phyloP scores from a whole-genome alignment of 2,797 vertebrate genomes.

The Gymnoscopelus braueri region DNA sequence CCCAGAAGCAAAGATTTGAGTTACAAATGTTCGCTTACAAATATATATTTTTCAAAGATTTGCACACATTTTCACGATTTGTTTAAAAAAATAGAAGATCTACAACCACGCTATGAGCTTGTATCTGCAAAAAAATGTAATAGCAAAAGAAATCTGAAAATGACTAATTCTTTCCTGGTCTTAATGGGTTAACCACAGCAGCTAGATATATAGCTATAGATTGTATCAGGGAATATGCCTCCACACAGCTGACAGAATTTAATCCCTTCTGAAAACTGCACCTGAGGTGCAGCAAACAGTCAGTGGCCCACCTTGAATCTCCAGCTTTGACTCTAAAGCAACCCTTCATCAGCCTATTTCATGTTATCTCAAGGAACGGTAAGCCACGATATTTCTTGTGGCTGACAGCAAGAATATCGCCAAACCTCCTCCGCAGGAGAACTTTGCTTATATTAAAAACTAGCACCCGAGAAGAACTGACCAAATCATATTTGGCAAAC shows the following conservation, averaged over 20 bases:
- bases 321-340: slow-evolving; percentile 51
- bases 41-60: too few species aligned
- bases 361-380: slow-evolving; percentile 68
- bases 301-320: slow-evolving; percentile 38
- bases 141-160: too few species aligned
- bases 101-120: too few species aligned
- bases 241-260: slow-evolving; percentile 42
- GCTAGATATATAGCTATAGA: slow-evolving; percentile 24
- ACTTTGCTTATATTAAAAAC: slow-evolving; percentile 61
- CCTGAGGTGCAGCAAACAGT: slow-evolving; percentile 41
- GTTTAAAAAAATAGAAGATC: too few species aligned
- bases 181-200: neutral
- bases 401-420: slow-evolving; percentile 67
- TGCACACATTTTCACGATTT: too few species aligned
- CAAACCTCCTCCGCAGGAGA: slow-evolving; percentile 58
- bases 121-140: too few species aligned
- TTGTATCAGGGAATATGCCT: slow-evolving; percentile 36
- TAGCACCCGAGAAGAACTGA: slow-evolving; percentile 57
- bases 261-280: slow-evolving; percentile 56
- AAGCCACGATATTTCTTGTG: slow-evolving; percentile 56
- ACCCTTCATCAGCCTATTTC: slow-evolving; percentile 52
- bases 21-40: too few species aligned
- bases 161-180: too few species aligned
- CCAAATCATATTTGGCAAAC: slow-evolving; percentile 62
- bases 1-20: too few species aligned